A percentile compares a stretch with the other conserved stretches of the same genome.
Conservation (phyloP, 2,888 invertebrate genomes). For the Smittia sp. region DNA sequence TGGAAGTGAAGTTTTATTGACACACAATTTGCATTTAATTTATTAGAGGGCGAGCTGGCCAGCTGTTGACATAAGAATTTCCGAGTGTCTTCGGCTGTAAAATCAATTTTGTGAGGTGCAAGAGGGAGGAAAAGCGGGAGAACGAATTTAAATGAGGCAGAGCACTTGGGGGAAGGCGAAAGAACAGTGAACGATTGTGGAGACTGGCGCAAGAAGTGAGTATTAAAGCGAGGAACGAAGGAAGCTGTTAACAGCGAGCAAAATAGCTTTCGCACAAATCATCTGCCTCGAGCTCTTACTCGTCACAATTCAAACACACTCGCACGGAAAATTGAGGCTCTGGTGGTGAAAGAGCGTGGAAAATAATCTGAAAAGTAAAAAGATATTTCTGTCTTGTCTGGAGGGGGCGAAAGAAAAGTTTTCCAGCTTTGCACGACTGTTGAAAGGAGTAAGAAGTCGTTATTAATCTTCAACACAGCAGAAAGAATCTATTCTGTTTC, state of each 20-base stretch:
- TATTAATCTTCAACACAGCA: no score
- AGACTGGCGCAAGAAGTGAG: neutral
- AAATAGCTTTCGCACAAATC: neutral
- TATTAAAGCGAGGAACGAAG: neutral
- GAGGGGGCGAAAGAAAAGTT: neutral
- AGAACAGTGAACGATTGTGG: neutral
- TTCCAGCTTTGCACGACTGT: no score
- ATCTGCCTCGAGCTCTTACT: neutral
- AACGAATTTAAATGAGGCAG: neutral
- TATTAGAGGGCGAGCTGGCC: neutral
- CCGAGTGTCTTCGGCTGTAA: neutral
- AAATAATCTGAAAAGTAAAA: conserved; percentile 12
- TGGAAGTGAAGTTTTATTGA: neutral
- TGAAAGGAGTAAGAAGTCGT: no score
- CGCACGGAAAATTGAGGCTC: neutral
- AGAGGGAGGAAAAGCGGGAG: neutral
- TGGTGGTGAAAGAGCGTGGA: neutral
- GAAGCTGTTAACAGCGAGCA: neutral
- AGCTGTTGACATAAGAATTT: neutral
- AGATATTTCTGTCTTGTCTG: neutral
- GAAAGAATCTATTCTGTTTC: neutral
- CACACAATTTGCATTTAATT: conserved; percentile 16
- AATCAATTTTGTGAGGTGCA: neutral
- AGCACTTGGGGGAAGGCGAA: neutral
- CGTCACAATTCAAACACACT: conserved; percentile 11